Evolutionary conservation across 1,140 invertebrate species (phyloP).

Genomic region (Brachionus sp.): DNA sequence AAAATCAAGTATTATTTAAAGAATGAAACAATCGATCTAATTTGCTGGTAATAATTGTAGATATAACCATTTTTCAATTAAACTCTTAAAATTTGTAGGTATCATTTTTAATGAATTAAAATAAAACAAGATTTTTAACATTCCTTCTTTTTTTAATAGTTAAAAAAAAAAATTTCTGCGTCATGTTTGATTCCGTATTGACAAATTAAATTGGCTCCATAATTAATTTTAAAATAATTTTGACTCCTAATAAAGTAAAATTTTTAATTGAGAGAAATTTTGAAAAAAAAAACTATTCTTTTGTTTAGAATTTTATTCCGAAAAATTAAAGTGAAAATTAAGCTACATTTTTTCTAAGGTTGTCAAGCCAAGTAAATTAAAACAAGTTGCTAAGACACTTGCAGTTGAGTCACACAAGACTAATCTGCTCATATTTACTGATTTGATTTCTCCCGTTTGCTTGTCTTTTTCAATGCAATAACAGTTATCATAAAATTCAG

Average conservation of each 20-base stretch:
- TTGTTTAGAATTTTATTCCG: neutral
- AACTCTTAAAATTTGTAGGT: too few species aligned
- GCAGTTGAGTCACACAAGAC: constrained; percentile 89
- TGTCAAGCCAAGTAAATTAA: constrained; percentile 84
- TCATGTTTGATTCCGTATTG: too few species aligned
- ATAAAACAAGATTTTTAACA: too few species aligned
- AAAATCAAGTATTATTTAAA: too few species aligned
- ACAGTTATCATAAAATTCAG: constrained; percentile 95
- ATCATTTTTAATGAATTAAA: too few species aligned
- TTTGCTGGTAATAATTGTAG: too few species aligned
- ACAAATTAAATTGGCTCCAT: too few species aligned
- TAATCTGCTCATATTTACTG: constrained; percentile 79
- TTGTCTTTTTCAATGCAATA: constrained; percentile 86
- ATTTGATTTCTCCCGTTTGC: constrained; percentile 69
- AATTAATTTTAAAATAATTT: too few species aligned
- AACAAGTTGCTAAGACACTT: constrained; percentile 76
- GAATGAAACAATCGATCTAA: too few species aligned
- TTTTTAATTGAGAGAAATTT: neutral
- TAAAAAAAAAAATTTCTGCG: too few species aligned
- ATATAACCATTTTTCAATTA: too few species aligned
- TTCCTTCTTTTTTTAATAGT: too few species aligned
- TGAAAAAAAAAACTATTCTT: neutral
- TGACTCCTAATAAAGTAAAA: neutral
- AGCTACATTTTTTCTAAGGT: constrained; percentile 81
- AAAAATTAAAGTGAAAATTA: neutral